Evolutionary conservation across 2,113 vertebrate species (phyloP).

Genomic region (Myrmophylax atrothorax): DNA sequence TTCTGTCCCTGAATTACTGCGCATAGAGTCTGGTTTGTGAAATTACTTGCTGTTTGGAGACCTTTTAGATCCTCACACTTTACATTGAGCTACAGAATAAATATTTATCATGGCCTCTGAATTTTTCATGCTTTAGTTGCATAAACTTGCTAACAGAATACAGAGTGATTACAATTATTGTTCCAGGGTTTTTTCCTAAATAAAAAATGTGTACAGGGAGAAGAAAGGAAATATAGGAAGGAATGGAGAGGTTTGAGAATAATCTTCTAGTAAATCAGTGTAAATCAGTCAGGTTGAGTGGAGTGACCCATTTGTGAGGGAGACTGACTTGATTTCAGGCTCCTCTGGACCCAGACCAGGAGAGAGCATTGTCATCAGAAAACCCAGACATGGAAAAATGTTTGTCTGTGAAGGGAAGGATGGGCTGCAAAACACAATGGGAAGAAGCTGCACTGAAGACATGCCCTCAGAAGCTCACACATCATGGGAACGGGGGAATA

Average conservation of each 20-base stretch:
- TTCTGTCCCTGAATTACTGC: neutral
- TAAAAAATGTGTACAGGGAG: neutral
- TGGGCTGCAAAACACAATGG: neutral
- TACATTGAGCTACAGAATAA: neutral
- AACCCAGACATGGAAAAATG: neutral
- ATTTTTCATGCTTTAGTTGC: neutral
- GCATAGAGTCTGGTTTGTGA: neutral
- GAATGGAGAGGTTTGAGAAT: neutral
- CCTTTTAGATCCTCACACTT: neutral
- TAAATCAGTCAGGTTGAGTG: neutral
- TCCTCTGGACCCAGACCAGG: neutral
- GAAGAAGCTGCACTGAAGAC: neutral
- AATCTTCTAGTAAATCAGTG: neutral
- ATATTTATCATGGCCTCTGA: neutral
- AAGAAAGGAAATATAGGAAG: neutral
- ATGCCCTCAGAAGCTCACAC: neutral
- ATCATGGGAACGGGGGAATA: neutral
- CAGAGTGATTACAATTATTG: neutral
- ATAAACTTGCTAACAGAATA: neutral
- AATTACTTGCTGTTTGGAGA: slow-evolving; percentile 10
- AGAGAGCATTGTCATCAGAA: neutral
- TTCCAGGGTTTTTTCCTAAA: neutral
- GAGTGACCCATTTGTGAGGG: neutral
- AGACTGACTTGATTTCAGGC: neutral
- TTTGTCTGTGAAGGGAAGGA: neutral